These are phyloP conservation scores for Zaprionus lineosus DNA, from an alignment of 2,888 invertebrate species.

Conservation along the genomic window DNA sequence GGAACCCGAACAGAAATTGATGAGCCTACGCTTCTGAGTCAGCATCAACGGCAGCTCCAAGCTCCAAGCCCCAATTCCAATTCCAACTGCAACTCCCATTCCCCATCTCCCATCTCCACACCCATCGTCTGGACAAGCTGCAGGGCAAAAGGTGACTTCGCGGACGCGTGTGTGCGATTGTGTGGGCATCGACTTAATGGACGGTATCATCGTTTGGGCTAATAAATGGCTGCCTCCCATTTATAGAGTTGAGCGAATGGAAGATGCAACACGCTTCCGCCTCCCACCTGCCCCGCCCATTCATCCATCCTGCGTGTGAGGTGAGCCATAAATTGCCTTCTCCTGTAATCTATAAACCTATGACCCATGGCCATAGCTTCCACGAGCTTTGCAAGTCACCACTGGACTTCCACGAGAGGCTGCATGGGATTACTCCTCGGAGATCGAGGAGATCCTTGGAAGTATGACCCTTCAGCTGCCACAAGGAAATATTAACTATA, in stretches of 20 bases:
- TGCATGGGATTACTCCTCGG: too few species aligned
- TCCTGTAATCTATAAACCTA: too few species aligned
- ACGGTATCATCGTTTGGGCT: conserved; percentile 19
- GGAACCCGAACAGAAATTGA: conserved; percentile 57
- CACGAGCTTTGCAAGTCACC: too few species aligned
- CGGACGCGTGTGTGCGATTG: conserved; percentile 9
- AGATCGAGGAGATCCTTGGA: too few species aligned
- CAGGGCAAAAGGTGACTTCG: conserved; percentile 69
- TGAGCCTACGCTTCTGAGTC: conserved; percentile 54
- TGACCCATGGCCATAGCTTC: too few species aligned
- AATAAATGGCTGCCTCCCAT: conserved; percentile 41
- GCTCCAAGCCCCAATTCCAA: conserved; percentile 7
- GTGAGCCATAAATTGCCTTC: too few species aligned
- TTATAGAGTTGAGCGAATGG: conserved; percentile 15
- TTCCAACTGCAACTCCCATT: neutral
- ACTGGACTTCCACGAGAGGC: too few species aligned
- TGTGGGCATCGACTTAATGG: conserved; percentile 52
- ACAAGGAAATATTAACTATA: too few species aligned
- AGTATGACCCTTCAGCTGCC: too few species aligned
- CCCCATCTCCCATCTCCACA: neutral
- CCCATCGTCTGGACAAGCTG: conserved; percentile 27
- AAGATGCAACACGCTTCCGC: too few species aligned
- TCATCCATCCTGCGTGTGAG: too few species aligned
- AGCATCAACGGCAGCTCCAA: conserved; percentile 13
- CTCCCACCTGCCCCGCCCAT: too few species aligned